Conservation (phyloP, 2,797 vertebrate species). For the Rhabdophis nuchalis region DNA sequence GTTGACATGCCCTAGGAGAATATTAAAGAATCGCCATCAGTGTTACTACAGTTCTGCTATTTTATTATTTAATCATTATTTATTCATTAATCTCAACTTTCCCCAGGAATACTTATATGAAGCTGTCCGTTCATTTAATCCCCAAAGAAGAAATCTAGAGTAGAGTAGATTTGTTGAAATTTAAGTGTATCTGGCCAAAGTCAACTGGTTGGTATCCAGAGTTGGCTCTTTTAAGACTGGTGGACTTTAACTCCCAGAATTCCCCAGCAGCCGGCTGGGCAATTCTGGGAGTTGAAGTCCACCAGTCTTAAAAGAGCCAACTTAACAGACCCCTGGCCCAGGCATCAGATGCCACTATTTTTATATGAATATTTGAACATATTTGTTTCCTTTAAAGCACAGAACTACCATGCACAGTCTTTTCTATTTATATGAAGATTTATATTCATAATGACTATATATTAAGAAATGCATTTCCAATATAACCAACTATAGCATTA, state of each 20-base stretch:
- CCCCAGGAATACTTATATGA: neutral
- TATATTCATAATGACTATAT: conserved; percentile 14
- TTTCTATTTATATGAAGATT: neutral
- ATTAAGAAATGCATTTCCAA: conserved; percentile 5
- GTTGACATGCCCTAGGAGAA: neutral
- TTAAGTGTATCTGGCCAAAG: neutral
- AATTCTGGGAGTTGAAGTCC: too few relatives aligned
- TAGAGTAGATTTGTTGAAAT: neutral
- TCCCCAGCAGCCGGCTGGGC: too few relatives aligned
- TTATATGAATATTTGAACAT: neutral
- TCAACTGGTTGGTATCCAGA: neutral
- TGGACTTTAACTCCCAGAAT: too few relatives aligned
- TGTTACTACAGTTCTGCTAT: neutral
- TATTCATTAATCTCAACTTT: neutral
- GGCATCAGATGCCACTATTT: neutral
- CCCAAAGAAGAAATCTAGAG: neutral
- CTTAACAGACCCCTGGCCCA: too few relatives aligned
- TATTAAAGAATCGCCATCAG: neutral
- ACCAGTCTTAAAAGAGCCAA: too few relatives aligned
- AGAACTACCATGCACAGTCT: neutral
- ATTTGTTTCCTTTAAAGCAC: neutral
- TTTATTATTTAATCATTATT: neutral
- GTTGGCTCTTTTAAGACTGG: too few relatives aligned
- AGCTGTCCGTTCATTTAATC: neutral
- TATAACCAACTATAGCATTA: conserved; percentile 22